phyloP scores from a whole-genome alignment of 92 coral and sea anemone species.

The Virgularia gustaviana region DNA sequence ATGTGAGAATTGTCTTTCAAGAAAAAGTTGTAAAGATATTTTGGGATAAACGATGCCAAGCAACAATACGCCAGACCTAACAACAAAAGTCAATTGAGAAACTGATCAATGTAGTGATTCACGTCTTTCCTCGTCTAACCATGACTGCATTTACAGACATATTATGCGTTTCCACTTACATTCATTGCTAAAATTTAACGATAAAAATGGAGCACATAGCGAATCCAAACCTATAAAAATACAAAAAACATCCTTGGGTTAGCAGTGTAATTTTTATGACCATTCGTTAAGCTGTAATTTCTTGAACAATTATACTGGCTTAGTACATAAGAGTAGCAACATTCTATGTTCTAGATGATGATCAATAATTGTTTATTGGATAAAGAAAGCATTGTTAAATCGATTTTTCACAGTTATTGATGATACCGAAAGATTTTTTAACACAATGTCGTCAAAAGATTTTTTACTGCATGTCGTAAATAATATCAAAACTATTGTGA shows the following conservation, averaged over 20 bases:
- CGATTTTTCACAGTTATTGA: no score
- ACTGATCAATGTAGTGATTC: neutral
- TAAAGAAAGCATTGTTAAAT: no score
- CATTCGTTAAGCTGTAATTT: no score
- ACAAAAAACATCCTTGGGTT: neutral
- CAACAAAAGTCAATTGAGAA: neutral
- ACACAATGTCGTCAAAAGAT: no score
- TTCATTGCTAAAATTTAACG: conserved; percentile 85
- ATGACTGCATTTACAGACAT: neutral
- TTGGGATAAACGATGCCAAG: conserved; percentile 82
- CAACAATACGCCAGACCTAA: conserved; percentile 84
- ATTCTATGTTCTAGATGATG: no score
- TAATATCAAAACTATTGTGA: no score
- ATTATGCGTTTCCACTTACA: conserved; percentile 46
- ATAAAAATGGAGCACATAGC: conserved; percentile 92
- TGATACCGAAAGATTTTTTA: no score
- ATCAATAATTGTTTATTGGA: no score
- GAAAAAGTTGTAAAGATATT: conserved; percentile 85
- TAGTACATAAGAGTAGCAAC: no score
- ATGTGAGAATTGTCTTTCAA: conserved; percentile 91
- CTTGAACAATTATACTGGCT: no score
- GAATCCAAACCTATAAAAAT: conserved; percentile 77
- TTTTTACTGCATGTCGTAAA: no score
- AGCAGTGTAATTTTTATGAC: no score
- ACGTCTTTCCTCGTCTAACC: neutral